Percentiles rank a stretch among this genome's conserved stretches.
phyloP scores from a whole-genome alignment of 2,113 vertebrate species.

The Cettia cetti region DNA sequence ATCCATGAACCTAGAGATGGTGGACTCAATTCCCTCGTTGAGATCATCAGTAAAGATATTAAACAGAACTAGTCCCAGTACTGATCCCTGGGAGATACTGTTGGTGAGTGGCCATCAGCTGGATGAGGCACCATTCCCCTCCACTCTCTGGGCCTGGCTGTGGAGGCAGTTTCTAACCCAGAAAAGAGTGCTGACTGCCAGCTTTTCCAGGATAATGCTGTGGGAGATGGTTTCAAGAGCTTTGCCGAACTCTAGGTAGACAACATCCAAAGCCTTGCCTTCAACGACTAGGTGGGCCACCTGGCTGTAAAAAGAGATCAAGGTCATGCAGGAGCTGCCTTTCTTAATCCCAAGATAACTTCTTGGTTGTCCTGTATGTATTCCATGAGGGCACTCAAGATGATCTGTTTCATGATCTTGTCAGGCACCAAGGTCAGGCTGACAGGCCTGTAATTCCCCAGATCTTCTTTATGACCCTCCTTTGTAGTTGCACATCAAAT shows the following conservation, averaged over 20 bases:
- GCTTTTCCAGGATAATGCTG: no score
- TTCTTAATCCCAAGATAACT: background rate
- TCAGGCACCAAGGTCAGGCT: background rate
- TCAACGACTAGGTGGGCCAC: background rate
- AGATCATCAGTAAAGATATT: background rate
- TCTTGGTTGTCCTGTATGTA: background rate
- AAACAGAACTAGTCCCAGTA: background rate
- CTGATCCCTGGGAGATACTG: background rate
- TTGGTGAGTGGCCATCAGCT: rapidly evolving
- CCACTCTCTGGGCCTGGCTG: rapidly evolving
- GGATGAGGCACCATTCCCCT: background rate
- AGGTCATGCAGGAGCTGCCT: background rate
- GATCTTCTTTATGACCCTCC: background rate
- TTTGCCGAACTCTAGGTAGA: background rate
- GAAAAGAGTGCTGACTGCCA: background rate
- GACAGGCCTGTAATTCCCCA: background rate
- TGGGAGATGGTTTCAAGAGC: background rate
- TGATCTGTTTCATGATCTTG: background rate
- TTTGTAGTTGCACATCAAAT: no score
- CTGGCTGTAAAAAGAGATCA: background rate
- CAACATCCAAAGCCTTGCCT: background rate
- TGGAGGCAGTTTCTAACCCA: background rate
- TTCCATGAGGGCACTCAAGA: background rate
- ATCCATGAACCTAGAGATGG: background rate
- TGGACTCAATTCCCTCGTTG: background rate